Evolutionary conservation across 2,888 invertebrate species (phyloP), one percentile per base, ranked within the genome.

Genomic region (Homarus gammarus): DNA sequence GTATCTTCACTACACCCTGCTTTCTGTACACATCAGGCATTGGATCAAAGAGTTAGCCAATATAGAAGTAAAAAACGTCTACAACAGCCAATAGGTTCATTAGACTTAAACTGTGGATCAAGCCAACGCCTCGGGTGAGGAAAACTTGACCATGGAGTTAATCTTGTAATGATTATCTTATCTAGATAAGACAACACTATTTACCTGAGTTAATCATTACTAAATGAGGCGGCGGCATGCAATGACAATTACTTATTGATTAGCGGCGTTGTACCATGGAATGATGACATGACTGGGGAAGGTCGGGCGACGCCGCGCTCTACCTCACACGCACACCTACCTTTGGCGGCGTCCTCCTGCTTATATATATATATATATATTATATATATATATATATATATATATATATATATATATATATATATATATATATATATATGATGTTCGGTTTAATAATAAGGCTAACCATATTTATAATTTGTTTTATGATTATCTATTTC

Each of bases 331-430:
- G 8, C 15, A 1, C 49, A 49, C 49, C 8, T 49, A 49, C 0
- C 10, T 8, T 31, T 49, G 8, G 49, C 49, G 15, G 49, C 49
- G 1, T 72, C 72, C 36, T 36, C 36, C n/a, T 31, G 31, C 22
- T 27, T 6, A 31, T 31, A 72, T 72, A 31, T 72, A 72, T 27
- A 27, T 72, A 72, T 72, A 31, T 31, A 72, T 72, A 72, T 72
- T 27, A 27, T 70, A 68, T 27, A 22, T 70, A 70, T n/a, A 70
- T 70, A 70, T n/a, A 70, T 70, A 22, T n/a, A 70, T 70, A 70
- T n/a, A 70, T 70, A 70, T n/a, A 27, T 70, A 70, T 70, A 70
- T 70, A 70, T 70, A 70, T n/a, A 70, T 70, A 70, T 70, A 70
- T n/a, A 70, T 27, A 70, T 70, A 70, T n/a, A 70, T 70, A 70